phyloP scores from a whole-genome alignment of 2,888 invertebrate genomes.

The Agrotis ipsilon region DNA sequence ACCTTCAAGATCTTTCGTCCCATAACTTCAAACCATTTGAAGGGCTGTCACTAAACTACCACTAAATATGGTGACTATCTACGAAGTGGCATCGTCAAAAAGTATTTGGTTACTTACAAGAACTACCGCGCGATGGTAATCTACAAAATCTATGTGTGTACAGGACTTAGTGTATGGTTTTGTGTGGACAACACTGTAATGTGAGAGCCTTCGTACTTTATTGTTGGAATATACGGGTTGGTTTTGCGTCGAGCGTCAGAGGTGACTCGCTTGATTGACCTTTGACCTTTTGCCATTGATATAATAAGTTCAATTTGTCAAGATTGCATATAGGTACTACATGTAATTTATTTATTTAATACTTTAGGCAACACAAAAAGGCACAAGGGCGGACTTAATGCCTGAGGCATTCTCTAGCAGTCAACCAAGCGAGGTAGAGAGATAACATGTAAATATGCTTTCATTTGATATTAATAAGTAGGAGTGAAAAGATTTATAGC shows the following conservation, averaged over 20 bases:
- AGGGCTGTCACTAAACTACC: slow-evolving; percentile 57
- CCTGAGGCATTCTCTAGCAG: no score
- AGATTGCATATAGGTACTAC: no score
- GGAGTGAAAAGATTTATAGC: no score
- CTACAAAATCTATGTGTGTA: slow-evolving; percentile 69
- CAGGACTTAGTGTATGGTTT: slow-evolving; percentile 69
- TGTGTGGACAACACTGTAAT: slow-evolving; percentile 84
- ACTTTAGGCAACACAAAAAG: no score
- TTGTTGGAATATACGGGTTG: slow-evolving; percentile 43
- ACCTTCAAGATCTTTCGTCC: slow-evolving; percentile 18
- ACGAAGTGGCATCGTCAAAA: slow-evolving; percentile 67
- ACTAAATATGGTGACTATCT: slow-evolving; percentile 61
- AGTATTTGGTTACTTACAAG: slow-evolving; percentile 78
- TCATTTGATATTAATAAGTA: no score
- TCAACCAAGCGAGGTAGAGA: no score
- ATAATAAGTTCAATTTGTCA: no score
- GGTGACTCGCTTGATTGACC: neutral
- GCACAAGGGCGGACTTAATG: no score
- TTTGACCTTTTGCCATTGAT: no score
- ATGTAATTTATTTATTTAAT: no score
- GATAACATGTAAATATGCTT: no score
- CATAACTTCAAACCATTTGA: slow-evolving; percentile 47
- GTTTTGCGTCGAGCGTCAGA: slow-evolving; percentile 24
- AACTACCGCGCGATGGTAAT: slow-evolving; percentile 77
- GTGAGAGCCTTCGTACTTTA: slow-evolving; percentile 77